Percentiles rank a stretch among this genome's conserved stretches.
phyloP scores from a whole-genome alignment of 2,888 invertebrate species.

The Chrysina gloriosa region DNA sequence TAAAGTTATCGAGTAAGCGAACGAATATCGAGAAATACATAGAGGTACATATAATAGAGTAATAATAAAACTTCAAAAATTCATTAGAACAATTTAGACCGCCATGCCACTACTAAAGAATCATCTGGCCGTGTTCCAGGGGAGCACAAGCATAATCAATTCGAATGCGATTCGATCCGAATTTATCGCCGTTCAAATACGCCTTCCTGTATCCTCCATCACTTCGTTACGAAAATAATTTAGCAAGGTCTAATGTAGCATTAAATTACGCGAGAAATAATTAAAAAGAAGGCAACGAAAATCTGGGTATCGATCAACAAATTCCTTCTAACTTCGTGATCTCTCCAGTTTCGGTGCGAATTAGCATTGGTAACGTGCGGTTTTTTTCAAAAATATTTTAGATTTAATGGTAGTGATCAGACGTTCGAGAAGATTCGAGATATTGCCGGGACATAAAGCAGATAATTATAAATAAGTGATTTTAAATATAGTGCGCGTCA shows the following conservation, averaged over 20 bases:
- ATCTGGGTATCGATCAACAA: not conserved
- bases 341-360: too few relatives aligned
- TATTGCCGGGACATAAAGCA: not conserved
- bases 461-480: not conserved
- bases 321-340: not conserved
- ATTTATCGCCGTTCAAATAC: constrained; percentile 4
- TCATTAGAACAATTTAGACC: not conserved
- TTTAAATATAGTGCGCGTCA: not conserved
- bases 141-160: constrained; percentile 6
- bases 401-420: not conserved
- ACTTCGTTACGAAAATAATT: constrained; percentile 6
- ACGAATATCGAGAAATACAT: too few relatives aligned
- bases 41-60: too few relatives aligned
- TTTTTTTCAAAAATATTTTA: not conserved
- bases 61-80: too few relatives aligned
- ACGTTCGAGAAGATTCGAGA: not conserved
- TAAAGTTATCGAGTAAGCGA: too few relatives aligned
- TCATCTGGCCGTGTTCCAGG: constrained; percentile 11
- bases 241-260: not conserved
- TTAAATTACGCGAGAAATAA: not conserved
- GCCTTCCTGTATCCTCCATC: not conserved
- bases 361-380: too few relatives aligned
- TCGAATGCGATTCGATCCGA: constrained; percentile 4
- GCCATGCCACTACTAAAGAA: not conserved
- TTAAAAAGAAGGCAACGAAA: not conserved